Evolutionary conservation across 1,140 invertebrate species (phyloP).

Genomic region (Ditylenchus dipsaci): DNA sequence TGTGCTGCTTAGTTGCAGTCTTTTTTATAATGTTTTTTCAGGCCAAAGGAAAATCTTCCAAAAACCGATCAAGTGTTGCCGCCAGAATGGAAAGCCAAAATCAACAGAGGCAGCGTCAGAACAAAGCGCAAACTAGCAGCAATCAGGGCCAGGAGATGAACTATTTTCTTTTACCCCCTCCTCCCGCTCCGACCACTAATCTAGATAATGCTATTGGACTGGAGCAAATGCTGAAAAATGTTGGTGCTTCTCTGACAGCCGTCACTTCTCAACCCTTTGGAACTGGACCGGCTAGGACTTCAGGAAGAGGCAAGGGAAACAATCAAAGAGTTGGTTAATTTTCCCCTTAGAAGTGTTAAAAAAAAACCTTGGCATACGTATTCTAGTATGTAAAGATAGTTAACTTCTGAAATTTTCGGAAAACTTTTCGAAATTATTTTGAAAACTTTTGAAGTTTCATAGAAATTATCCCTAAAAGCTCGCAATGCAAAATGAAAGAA

Average conservation of each 20-base stretch:
- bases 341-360: no score
- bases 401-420: no score
- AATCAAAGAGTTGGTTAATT: not conserved
- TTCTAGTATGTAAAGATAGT: no score
- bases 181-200: no score
- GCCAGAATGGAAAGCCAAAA: not conserved
- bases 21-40: slow-evolving; percentile 1
- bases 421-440: no score
- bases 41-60: not conserved
- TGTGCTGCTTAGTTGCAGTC: no score
- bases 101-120: not conserved
- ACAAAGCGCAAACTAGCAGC: no score
- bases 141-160: not conserved
- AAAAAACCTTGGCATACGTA: no score
- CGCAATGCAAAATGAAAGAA: no score
- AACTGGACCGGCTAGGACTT: not conserved
- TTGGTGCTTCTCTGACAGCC: not conserved
- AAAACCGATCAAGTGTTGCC: not conserved
- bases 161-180: not conserved
- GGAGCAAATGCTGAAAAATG: not conserved
- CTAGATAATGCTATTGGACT: not conserved
- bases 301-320: not conserved
- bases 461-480: no score
- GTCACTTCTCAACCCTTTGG: not conserved
- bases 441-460: no score